phyloP scores from a whole-genome alignment of 2,888 invertebrate genomes.

The Agrilus biguttatus region DNA sequence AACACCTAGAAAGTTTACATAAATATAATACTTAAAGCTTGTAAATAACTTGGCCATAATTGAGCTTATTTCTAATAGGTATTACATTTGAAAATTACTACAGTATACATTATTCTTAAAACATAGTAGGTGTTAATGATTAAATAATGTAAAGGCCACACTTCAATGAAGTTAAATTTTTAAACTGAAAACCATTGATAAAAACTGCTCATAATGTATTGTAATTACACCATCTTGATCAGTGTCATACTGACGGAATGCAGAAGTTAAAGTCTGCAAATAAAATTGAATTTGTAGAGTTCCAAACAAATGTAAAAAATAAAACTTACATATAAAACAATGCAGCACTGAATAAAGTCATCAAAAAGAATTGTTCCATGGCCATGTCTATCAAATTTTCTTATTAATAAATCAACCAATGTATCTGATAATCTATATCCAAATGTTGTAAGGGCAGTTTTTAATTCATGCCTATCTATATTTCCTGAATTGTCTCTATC shows the following conservation, averaged over 20 bases:
- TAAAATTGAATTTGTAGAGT: slow-evolving; percentile 8
- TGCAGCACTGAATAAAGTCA: slow-evolving; percentile 95
- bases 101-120: too few relatives aligned
- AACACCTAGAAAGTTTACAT: too few relatives aligned
- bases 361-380: slow-evolving; percentile 86
- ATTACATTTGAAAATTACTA: not conserved
- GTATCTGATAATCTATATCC: slow-evolving; percentile 77
- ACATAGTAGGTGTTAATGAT: too few relatives aligned
- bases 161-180: slow-evolving; percentile 39
- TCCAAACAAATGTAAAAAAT: not conserved
- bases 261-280: slow-evolving; percentile 73
- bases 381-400: slow-evolving; percentile 91
- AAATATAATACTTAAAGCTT: too few relatives aligned
- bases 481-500: slow-evolving; percentile 87
- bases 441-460: slow-evolving; percentile 78
- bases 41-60: too few relatives aligned
- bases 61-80: not conserved
- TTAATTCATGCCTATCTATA: slow-evolving; percentile 83
- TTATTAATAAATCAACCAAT: slow-evolving; percentile 64
- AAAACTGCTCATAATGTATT: slow-evolving; percentile 90
- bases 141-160: not conserved
- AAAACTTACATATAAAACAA: slow-evolving; percentile 76
- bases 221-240: slow-evolving; percentile 89
- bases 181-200: slow-evolving; percentile 76
- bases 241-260: slow-evolving; percentile 79